Conservation (phyloP, 2,888 invertebrate species). For the Sepiola atlantica region DNA sequence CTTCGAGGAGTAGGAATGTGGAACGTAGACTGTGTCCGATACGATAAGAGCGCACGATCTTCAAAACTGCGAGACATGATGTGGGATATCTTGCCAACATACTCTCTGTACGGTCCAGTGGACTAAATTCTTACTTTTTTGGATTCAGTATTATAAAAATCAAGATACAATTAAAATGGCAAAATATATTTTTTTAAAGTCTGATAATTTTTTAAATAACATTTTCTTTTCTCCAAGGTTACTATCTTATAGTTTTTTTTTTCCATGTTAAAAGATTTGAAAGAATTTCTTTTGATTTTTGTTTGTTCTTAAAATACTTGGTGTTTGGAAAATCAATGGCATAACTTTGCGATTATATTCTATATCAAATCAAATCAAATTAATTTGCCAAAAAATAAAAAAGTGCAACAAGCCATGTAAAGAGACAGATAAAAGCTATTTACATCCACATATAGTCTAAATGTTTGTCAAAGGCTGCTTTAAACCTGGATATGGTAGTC, state of each 20-base stretch:
- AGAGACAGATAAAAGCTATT: no score
- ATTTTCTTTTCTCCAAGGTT: background rate
- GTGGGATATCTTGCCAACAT: conserved; percentile 66
- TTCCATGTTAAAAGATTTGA: background rate
- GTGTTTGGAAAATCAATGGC: no score
- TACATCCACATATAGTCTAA: no score
- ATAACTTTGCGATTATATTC: no score
- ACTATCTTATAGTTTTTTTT: background rate
- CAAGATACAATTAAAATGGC: background rate
- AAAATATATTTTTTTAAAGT: background rate
- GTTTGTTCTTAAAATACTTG: no score
- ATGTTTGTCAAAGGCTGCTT: no score
- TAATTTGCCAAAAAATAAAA: no score
- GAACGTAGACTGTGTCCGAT: conserved; percentile 73
- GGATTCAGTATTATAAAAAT: background rate
- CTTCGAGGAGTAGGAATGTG: conserved; percentile 75
- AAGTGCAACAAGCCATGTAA: no score
- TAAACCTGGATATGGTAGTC: no score
- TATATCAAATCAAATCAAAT: no score
- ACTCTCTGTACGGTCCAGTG: background rate
- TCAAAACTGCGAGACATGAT: conserved; percentile 58
- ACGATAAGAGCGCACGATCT: conserved; percentile 56
- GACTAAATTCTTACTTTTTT: background rate
- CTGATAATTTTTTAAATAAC: background rate
- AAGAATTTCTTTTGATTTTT: no score